Percentiles rank a stretch among this genome's conserved stretches.
phyloP scores from a whole-genome alignment of 2,113 vertebrate genomes.

The Corythornis vintsioides region DNA sequence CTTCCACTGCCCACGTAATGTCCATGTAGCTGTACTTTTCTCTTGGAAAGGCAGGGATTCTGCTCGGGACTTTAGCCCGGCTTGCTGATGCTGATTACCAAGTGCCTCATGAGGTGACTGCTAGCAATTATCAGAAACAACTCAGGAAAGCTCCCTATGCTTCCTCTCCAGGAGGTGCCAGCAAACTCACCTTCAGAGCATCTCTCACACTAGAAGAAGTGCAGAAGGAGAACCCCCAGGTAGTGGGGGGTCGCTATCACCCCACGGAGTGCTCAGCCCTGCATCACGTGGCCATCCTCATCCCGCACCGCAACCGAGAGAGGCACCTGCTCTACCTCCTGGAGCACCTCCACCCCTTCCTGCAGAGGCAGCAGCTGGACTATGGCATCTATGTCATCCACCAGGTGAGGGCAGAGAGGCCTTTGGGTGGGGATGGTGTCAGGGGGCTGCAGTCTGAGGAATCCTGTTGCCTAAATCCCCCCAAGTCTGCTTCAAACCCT shows the following conservation, averaged over 20 bases:
- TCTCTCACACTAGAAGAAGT: slow-evolving; percentile 85
- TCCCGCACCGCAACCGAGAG: slow-evolving; percentile 91
- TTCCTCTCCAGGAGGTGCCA: slow-evolving; percentile 79
- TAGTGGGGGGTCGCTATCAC: slow-evolving; percentile 79
- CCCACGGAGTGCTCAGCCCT: slow-evolving; percentile 81
- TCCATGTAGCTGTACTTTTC: not conserved
- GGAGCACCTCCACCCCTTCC: slow-evolving; percentile 91
- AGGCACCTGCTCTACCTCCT: slow-evolving; percentile 91
- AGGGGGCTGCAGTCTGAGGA: not conserved
- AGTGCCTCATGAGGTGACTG: not conserved
- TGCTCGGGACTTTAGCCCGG: not conserved
- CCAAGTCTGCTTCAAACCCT: not conserved
- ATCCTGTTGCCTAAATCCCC: not conserved
- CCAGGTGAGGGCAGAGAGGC: slow-evolving; percentile 79
- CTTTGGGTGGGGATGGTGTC: not conserved
- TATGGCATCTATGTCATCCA: slow-evolving; percentile 94
- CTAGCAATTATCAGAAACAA: not conserved
- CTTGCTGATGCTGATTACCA: not conserved
- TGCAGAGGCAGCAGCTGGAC: slow-evolving; percentile 93
- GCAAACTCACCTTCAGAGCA: slow-evolving; percentile 81
- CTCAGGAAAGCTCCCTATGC: not conserved
- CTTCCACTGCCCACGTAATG: not conserved
- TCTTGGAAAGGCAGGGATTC: not conserved
- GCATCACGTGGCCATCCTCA: slow-evolving; percentile 90
- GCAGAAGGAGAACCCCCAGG: slow-evolving; percentile 77